These are phyloP conservation scores for Scylla paramamosain DNA, from an alignment of 1,140 invertebrate genomes.

Conservation along the genomic window DNA sequence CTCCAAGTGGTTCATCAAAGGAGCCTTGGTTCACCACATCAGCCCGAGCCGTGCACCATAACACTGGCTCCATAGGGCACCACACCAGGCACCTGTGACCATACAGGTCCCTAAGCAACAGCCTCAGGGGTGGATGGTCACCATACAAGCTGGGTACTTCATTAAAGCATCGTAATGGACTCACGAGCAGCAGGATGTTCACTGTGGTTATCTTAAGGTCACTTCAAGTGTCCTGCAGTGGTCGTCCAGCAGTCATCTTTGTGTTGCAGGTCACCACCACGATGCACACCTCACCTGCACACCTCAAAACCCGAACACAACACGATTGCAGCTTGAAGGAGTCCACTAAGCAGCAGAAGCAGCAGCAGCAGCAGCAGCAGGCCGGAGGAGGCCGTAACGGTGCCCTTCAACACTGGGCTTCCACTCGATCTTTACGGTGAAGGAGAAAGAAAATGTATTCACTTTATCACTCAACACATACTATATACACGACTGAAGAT, in stretches of 20 bases:
- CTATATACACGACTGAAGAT: background rate
- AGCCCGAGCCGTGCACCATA: background rate
- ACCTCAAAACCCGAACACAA: background rate
- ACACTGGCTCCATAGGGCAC: background rate
- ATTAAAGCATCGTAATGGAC: background rate
- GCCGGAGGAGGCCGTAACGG: slow-evolving; percentile 29
- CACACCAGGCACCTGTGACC: background rate
- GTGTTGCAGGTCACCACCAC: background rate
- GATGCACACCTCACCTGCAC: background rate
- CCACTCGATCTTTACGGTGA: background rate
- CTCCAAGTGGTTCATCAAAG: background rate
- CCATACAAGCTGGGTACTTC: background rate
- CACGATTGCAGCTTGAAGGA: background rate
- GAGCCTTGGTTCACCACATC: background rate
- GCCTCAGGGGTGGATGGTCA: background rate
- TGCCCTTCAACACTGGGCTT: background rate
- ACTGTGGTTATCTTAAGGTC: background rate
- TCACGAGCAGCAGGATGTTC: background rate
- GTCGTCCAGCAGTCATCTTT: background rate
- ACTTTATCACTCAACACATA: slow-evolving; percentile 11
- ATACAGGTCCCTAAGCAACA: no score
- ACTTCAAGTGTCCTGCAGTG: background rate
- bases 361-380: background rate
- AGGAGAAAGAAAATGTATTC: background rate
- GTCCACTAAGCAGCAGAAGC: background rate